A percentile compares a stretch with the other conserved stretches of the same genome.
phyloP scores from a whole-genome alignment of 1,140 invertebrate genomes.

The Chrysomallon squamiferum region DNA sequence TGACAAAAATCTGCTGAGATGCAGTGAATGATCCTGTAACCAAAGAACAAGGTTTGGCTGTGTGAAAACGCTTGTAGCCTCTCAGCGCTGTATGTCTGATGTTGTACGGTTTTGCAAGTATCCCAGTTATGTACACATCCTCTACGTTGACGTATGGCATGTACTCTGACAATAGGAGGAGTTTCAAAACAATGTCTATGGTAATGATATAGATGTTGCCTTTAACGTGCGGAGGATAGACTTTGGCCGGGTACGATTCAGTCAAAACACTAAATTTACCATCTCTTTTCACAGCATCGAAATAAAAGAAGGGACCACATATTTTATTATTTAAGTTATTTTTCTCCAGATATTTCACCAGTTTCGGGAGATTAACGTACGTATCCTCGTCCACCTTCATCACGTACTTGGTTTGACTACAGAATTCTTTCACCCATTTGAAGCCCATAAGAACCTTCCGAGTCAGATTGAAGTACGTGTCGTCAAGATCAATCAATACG shows the following conservation, averaged over 20 bases:
- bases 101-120: too few species aligned
- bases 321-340: slow-evolving; percentile 1
- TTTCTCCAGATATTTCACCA: not conserved
- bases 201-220: slow-evolving; percentile 53
- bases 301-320: slow-evolving; percentile 14
- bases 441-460: slow-evolving; percentile 85
- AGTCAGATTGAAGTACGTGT: slow-evolving; percentile 83
- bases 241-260: slow-evolving; percentile 30
- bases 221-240: slow-evolving; percentile 42
- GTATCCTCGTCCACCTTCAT: slow-evolving; percentile 67
- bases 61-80: too few species aligned
- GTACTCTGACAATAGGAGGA: slow-evolving; percentile 40
- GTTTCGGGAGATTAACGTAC: slow-evolving; percentile 54
- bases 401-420: slow-evolving; percentile 65
- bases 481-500: slow-evolving; percentile 78
- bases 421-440: slow-evolving; percentile 77
- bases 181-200: slow-evolving; percentile 26
- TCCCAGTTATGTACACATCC: too few species aligned
- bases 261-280: slow-evolving; percentile 41
- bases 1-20: too few species aligned
- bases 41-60: too few species aligned
- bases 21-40: too few species aligned
- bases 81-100: too few species aligned
- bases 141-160: slow-evolving; percentile 57
- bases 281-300: slow-evolving; percentile 24